Conservation (phyloP, 1,140 invertebrate species). For the Drosophila repletoides region DNA sequence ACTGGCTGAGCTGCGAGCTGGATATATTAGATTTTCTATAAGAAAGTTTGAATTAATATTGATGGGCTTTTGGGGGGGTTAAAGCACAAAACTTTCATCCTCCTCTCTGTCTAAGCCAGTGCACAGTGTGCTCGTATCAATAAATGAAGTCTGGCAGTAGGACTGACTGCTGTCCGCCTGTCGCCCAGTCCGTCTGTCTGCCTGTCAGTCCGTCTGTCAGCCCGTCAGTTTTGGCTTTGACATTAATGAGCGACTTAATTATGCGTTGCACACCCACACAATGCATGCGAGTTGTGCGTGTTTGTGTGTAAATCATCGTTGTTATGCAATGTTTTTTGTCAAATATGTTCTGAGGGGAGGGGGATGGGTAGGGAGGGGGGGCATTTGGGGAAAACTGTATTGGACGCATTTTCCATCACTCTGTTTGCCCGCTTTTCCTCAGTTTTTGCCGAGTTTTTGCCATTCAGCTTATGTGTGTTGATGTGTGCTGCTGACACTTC, state of each 20-base stretch:
- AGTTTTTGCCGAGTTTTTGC: background rate
- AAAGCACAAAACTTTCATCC: too few species aligned
- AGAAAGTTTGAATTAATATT: too few species aligned
- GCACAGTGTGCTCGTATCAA: too few species aligned
- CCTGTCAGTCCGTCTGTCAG: background rate
- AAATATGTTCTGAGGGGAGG: constrained; percentile 43
- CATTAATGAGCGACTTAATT: constrained; percentile 74
- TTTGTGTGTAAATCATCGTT: constrained; percentile 22
- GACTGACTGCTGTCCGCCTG: constrained; percentile 3
- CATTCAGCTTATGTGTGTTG: constrained; percentile 35
- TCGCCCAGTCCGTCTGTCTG: background rate
- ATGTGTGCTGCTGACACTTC: constrained; percentile 73
- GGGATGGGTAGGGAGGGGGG: too few species aligned
- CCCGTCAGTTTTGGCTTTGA: constrained; percentile 47
- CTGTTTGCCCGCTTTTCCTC: background rate
- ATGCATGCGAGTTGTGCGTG: background rate
- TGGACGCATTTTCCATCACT: background rate
- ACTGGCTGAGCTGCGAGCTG: too few species aligned
- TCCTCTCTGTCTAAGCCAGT: too few species aligned
- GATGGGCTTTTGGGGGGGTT: too few species aligned
- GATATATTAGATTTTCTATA: too few species aligned
- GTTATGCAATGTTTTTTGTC: constrained; percentile 61
- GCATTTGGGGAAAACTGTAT: constrained; percentile 27
- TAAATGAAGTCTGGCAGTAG: constrained; percentile 34
- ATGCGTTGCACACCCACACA: constrained; percentile 36